These are phyloP conservation scores for Anniella stebbinsi DNA, from an alignment of 2,797 vertebrate species.

Conservation along the genomic window DNA sequence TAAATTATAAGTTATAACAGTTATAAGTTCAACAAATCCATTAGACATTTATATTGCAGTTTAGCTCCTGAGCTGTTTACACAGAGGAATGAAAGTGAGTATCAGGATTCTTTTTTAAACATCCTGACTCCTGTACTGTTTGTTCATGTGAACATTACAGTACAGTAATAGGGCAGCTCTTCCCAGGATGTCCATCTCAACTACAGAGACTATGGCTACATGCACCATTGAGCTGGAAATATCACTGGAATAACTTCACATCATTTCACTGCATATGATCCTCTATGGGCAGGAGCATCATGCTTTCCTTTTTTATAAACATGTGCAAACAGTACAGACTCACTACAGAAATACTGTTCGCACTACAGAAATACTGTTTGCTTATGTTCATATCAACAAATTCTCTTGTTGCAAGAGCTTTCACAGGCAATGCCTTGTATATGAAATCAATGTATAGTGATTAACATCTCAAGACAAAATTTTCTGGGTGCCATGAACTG, in stretches of 20 bases:
- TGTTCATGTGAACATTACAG: background rate
- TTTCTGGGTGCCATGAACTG: background rate
- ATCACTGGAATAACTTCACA: background rate
- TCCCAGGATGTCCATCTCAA: background rate
- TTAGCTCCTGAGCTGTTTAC: background rate
- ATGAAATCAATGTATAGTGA: background rate
- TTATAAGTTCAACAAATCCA: background rate
- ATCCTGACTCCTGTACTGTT: background rate
- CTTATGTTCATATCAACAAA: background rate
- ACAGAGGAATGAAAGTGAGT: background rate
- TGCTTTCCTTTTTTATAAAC: background rate
- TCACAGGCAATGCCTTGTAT: background rate
- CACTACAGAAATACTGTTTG: background rate
- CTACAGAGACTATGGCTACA: background rate
- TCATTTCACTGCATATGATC: background rate
- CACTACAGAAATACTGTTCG: background rate
- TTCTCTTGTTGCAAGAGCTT: background rate
- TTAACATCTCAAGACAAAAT: background rate
- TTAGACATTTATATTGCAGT: background rate
- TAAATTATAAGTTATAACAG: too few relatives aligned
- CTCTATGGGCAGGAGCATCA: background rate
- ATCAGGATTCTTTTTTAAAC: background rate
- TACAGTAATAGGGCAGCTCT: background rate
- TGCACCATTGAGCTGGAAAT: background rate
- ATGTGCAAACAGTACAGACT: background rate